These are phyloP conservation scores for Sebastes umbrosus DNA, from an alignment of 2,797 vertebrate genomes.

Conservation along the genomic window DNA sequence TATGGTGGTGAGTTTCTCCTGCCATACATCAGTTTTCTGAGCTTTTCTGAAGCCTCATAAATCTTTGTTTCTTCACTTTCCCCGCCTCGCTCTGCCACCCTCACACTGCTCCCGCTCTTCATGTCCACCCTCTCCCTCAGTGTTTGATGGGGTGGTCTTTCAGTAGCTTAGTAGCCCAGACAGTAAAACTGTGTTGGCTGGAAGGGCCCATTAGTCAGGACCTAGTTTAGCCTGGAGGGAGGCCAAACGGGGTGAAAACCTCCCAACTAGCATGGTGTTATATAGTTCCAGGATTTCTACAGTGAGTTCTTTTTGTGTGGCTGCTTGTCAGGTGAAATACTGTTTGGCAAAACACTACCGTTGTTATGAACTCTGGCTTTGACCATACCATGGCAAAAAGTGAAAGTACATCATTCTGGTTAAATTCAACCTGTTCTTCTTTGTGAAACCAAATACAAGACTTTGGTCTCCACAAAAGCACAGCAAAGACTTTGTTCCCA, in stretches of 20 bases:
- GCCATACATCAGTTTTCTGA: neutral
- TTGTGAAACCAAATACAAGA: neutral
- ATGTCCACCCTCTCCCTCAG: neutral
- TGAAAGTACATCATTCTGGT: neutral
- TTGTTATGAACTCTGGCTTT: neutral
- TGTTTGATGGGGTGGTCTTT: constrained; percentile 33
- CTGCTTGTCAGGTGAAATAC: neutral
- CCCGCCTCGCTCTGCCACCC: neutral
- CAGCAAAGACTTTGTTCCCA: neutral
- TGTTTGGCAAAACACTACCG: neutral
- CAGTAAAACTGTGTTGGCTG: constrained; percentile 30
- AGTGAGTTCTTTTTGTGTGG: neutral
- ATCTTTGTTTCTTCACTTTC: neutral
- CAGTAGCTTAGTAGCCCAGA: constrained; percentile 16
- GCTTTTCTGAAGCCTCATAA: neutral
- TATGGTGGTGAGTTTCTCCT: neutral
- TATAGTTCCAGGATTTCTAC: constrained; percentile 2
- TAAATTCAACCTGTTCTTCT: neutral
- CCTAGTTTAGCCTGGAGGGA: constrained; percentile 32
- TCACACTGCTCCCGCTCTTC: neutral
- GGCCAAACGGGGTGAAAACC: constrained; percentile 33
- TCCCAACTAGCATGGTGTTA: neutral
- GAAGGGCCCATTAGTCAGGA: constrained; percentile 45
- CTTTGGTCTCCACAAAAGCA: neutral
- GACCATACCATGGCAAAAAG: neutral